Evolutionary conservation across 1,140 invertebrate genomes (phyloP), one percentile per base, ranked within the genome.

Genomic region (Capitella teleta): DNA sequence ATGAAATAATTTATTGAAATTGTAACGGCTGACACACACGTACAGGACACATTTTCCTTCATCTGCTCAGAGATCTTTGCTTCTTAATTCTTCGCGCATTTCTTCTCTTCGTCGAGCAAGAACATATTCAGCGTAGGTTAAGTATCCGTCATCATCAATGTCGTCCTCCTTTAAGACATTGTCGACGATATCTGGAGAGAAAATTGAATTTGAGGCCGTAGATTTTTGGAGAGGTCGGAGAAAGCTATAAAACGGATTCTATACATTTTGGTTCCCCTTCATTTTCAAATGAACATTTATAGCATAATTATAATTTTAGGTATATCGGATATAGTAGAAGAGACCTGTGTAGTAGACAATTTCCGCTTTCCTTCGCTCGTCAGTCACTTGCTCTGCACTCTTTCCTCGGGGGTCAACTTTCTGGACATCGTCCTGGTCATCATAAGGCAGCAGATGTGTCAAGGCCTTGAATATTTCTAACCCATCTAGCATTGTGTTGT

Each of bases 391-490:
- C 5, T 49, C 36, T 2, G 24, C 5, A 10, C 38, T 28, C 25
- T 32, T 42, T 8, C 38, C 49, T 2, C 16, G 37, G 10, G 41
- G 12, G 12, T 55, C 45, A 6, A 38, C n/a, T 24, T 28, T 54
- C 10, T 47, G 12, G 6, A 26, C 38, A 1, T 19, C 21, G 24
- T 38, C 32, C 18, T 44, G 23, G n/a, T 52, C 52, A 4, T 68
- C 61, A n/a, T 63, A 55, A 6, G 73, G 67, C 18, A 70, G 47
- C 16, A 74, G 66, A 54, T 79, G 76, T 3, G 61, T 66, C 40
- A 74, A 74, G 0, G 87, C 90, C 61, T 92, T 91, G 54, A 87
- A 64, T 53, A 88, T 77, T 74, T 89, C 86, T 40, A 87, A 66
- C 8, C 86, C 86, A 67, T 89, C 86, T 43, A 88, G 70, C 62